Percentiles rank a stretch among this genome's conserved stretches.
Conservation (phyloP, 2,113 vertebrate species). For the Serinus canaria region DNA sequence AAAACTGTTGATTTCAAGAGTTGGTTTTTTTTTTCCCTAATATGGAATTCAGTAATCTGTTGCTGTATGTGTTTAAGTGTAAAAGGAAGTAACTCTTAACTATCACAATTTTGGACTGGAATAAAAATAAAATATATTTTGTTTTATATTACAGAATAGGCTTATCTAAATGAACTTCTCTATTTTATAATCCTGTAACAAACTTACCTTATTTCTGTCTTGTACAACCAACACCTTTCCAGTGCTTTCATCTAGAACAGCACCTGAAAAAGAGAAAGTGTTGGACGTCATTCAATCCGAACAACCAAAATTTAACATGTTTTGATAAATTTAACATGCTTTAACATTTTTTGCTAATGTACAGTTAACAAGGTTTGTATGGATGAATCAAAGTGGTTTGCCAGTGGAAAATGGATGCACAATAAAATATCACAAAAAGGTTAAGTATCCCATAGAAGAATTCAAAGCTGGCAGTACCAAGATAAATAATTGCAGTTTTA, state of each 20-base stretch:
- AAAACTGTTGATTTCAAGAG: background rate
- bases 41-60: background rate
- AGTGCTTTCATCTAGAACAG: constrained; percentile 86
- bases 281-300: background rate
- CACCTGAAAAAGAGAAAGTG: constrained; percentile 71
- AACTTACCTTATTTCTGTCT: constrained; percentile 89
- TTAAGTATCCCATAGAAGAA: background rate
- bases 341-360: background rate
- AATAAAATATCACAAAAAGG: background rate
- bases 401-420: background rate
- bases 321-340: background rate
- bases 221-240: constrained; percentile 92
- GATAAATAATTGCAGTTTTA: background rate
- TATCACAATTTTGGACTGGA: background rate
- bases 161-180: background rate
- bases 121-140: background rate
- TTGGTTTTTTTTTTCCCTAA: background rate
- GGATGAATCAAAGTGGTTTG: background rate
- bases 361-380: background rate
- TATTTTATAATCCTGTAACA: background rate
- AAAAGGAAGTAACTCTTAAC: background rate
- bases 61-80: background rate
- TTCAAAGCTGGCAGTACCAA: background rate
- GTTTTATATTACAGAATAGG: background rate
- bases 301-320: background rate